A percentile compares a stretch with the other conserved stretches of the same genome.
These are phyloP conservation scores for Poeciliopsis turneri DNA, from an alignment of 2,797 vertebrate genomes.

Conservation along the genomic window DNA sequence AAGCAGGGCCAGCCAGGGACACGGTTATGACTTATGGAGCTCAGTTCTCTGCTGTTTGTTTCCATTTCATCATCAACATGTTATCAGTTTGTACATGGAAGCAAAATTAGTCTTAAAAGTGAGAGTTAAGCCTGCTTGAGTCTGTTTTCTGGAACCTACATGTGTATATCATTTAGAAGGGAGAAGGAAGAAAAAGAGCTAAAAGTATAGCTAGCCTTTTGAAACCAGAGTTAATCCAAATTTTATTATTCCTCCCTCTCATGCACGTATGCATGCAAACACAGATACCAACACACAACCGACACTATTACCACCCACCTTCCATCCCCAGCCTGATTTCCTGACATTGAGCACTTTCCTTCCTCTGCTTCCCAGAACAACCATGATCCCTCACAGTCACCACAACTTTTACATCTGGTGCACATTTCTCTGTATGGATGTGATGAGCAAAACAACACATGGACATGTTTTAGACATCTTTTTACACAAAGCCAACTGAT, in stretches of 20 bases:
- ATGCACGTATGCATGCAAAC: slow-evolving; percentile 21
- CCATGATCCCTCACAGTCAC: slow-evolving; percentile 35
- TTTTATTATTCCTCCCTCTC: slow-evolving; percentile 14
- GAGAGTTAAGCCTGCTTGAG: slow-evolving; percentile 1
- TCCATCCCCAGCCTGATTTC: slow-evolving; percentile 51
- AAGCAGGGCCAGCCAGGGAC: slow-evolving; percentile 51
- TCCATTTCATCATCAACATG: slow-evolving; percentile 18
- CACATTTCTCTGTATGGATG: slow-evolving; percentile 19
- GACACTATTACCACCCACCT: slow-evolving; percentile 39
- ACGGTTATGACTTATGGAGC: slow-evolving; percentile 37
- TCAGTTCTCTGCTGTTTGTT: slow-evolving; percentile 35
- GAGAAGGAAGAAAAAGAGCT: slow-evolving; percentile 8
- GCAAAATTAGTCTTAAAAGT: slow-evolving; percentile 12
- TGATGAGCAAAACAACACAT: slow-evolving; percentile 37
- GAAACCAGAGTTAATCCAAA: slow-evolving; percentile 35
- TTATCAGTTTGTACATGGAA: slow-evolving; percentile 11
- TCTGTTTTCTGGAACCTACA: slow-evolving; percentile 6
- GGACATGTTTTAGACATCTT: slow-evolving; percentile 15
- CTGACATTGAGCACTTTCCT: slow-evolving; percentile 77
- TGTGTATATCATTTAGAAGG: neutral
- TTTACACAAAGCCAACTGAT: slow-evolving; percentile 6
- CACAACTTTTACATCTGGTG: slow-evolving; percentile 53
- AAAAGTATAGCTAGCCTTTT: slow-evolving; percentile 9
- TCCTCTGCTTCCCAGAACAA: slow-evolving; percentile 72
- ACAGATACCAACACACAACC: slow-evolving; percentile 50